These are phyloP conservation scores for Conomelus anceps DNA, from an alignment of 2,888 invertebrate genomes.

Conservation along the genomic window DNA sequence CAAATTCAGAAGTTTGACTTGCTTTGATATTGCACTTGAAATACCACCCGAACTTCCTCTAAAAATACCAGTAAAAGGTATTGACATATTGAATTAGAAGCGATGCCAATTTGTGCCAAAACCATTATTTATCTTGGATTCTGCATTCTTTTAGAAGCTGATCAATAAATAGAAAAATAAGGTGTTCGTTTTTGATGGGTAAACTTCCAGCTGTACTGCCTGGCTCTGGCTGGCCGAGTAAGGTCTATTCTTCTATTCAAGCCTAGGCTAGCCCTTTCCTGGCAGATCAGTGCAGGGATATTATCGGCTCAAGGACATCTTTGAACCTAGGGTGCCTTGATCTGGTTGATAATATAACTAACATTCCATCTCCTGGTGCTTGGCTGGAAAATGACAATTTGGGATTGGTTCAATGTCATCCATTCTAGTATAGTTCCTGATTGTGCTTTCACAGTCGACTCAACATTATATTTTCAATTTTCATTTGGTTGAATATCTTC, in stretches of 20 bases:
- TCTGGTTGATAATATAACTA: not conserved
- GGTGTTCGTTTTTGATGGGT: not conserved
- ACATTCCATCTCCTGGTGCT: not conserved
- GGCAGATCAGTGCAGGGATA: not conserved
- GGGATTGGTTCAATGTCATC: too few relatives aligned
- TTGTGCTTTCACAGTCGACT: too few relatives aligned
- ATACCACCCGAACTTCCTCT: conserved; percentile 56
- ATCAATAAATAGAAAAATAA: not conserved
- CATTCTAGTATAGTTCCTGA: too few relatives aligned
- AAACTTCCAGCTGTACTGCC: too few relatives aligned
- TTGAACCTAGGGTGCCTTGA: not conserved
- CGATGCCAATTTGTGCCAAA: not conserved
- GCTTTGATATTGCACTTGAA: conserved; percentile 64
- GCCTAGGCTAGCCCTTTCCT: not conserved
- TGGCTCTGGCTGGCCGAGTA: too few relatives aligned
- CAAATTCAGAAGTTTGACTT: conserved; percentile 62
- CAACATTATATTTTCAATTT: too few relatives aligned
- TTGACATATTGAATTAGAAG: conserved; percentile 30
- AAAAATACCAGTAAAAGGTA: conserved; percentile 33
- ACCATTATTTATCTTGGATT: conserved; percentile 8
- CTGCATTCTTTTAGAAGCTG: not conserved
- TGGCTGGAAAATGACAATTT: not conserved
- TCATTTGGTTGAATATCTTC: not conserved
- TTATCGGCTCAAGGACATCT: not conserved
- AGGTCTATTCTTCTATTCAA: too few relatives aligned